Percentiles rank a stretch among this genome's conserved stretches.
phyloP scores from a whole-genome alignment of 2,113 vertebrate species.

The Xiphophorus couchianus region DNA sequence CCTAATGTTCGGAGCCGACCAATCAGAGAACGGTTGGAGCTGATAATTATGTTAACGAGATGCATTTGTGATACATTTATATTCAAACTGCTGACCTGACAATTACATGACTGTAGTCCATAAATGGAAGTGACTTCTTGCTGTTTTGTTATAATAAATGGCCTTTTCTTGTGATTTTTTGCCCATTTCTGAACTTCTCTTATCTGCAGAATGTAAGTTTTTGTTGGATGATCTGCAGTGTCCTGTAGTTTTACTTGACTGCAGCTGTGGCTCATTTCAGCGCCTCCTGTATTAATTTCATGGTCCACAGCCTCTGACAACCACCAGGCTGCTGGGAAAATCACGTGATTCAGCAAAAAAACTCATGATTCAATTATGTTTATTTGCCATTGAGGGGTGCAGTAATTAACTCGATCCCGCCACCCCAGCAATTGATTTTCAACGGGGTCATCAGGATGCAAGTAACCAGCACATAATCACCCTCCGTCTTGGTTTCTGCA shows the following conservation, averaged over 20 bases:
- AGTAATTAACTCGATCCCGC: conserved; percentile 29
- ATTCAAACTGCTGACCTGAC: no score
- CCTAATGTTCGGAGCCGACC: no score
- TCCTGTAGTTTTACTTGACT: conserved; percentile 16
- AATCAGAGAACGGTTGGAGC: no score
- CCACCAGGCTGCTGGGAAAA: conserved; percentile 30
- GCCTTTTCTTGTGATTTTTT: background rate
- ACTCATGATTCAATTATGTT: conserved; percentile 28
- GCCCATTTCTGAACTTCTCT: background rate
- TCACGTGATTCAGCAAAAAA: conserved; percentile 29
- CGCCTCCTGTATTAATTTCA: conserved; percentile 23
- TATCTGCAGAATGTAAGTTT: background rate
- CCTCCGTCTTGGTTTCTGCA: background rate
- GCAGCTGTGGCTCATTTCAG: conserved; percentile 13
- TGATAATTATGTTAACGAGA: no score
- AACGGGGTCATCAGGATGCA: conserved; percentile 16
- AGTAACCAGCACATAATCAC: background rate
- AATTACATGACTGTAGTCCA: no score
- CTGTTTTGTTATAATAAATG: background rate
- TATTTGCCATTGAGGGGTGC: conserved; percentile 17
- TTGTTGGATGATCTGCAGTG: conserved; percentile 6
- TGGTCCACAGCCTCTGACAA: conserved; percentile 19
- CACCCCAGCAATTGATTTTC: conserved; percentile 25
- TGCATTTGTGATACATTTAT: no score
- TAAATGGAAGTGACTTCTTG: no score